Base-by-base conservation (phyloP, 1,140 invertebrate species). In the Panagrolaimus sp. region DNA sequence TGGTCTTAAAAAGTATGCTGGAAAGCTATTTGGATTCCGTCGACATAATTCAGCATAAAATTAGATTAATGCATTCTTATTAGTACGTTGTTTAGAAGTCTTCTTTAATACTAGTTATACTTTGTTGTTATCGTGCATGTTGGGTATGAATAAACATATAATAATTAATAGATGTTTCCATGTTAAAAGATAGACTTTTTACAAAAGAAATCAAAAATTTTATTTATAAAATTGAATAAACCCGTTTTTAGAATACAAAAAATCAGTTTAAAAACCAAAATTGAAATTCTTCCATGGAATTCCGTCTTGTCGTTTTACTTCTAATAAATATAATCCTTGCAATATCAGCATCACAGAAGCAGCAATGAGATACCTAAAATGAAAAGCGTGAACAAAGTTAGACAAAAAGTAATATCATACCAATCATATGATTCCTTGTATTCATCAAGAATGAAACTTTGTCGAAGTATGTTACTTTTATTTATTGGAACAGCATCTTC, bases 21-120 rank as follows among this genome's bases (percentile, higher is more conserved):
- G 74, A 26, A 67, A 66, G 48, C 43, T 76, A 15, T 76, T 76
- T 63, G 74, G 74, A 26, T 76, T 72, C 66, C 70, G 71, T 38
- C 65, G 74, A 62, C 74, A 76, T 32, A 58, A 52, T 15, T 43
- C 52, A 21, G 65, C 64, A 32, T 75, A 68, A 70, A 38, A 7
- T 4, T 38, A 38, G 32, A 4, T 38, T 38, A 38, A 38, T 38
- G n/a, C n/a, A 38, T 38, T 38, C 32, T 38, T 38, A 2, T 38
- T 38, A 38, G 32, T 38, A 38, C 7, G 14, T 15, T 52, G 17
- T 8, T 52, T 12, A 0, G 8, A 9, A 52, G 48, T 0, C 46
- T 15, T 8, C 3, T 21, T 52, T 52, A 9, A 52, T 26, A 26
- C 8, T 15, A 21, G 17, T 15, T 52, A 9, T 9, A 52, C 15